Evolutionary conservation across 2,797 vertebrate species (phyloP).

Genomic region (Falco concolor): DNA sequence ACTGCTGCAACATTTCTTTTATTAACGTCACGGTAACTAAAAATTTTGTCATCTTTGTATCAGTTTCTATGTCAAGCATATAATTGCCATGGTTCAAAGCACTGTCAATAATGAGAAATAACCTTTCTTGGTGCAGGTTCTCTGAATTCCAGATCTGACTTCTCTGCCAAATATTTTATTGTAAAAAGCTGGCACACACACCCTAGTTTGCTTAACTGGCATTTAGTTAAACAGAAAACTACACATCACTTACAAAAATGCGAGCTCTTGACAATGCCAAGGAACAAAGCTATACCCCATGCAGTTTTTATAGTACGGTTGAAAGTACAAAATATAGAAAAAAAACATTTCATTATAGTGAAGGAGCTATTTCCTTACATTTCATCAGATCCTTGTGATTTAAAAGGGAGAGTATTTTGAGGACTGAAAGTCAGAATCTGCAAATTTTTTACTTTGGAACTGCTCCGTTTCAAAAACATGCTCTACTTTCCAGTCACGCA

Average conservation of each 20-base stretch:
- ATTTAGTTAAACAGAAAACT: constrained; percentile 39
- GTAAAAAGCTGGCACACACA: neutral
- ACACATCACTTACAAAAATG: constrained; percentile 47
- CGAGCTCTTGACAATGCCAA: constrained; percentile 29
- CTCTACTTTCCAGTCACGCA: constrained; percentile 8
- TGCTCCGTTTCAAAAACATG: constrained; percentile 13
- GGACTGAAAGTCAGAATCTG: constrained; percentile 22
- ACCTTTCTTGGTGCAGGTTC: constrained; percentile 1
- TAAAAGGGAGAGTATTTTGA: constrained; percentile 9
- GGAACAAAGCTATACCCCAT: constrained; percentile 52
- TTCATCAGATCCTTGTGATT: constrained; percentile 33
- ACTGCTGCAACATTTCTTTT: neutral
- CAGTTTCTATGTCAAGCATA: neutral
- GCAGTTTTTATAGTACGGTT: neutral
- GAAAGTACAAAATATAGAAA: constrained; percentile 52
- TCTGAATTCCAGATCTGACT: neutral
- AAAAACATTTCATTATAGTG: constrained; percentile 56
- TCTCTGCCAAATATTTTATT: constrained; percentile 15
- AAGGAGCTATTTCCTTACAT: constrained; percentile 57
- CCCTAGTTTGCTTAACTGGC: neutral
- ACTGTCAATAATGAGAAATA: neutral
- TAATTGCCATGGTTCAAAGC: neutral
- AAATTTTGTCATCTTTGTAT: neutral
- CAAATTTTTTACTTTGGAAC: constrained; percentile 44
- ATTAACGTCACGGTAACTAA: neutral